Percentiles rank a stretch among this genome's conserved stretches.
Conservation (phyloP, 1,140 invertebrate species). For the Drosophila serrata region DNA sequence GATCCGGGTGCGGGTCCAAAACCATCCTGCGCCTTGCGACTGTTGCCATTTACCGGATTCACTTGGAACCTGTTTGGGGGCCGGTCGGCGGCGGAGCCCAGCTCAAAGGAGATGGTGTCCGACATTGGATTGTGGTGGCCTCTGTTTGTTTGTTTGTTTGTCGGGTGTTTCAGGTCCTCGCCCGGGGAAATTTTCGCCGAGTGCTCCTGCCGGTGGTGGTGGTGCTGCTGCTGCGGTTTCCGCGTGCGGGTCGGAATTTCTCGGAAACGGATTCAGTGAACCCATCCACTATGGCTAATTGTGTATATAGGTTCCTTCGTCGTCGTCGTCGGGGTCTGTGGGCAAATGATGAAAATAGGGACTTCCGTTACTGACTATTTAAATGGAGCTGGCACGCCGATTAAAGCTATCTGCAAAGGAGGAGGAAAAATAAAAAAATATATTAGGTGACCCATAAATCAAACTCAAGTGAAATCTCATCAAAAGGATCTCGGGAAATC, state of each 20-base stretch:
- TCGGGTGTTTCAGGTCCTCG: constrained; percentile 27
- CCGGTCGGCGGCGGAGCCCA: constrained; percentile 77
- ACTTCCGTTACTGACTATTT: constrained; percentile 35
- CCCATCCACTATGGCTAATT: constrained; percentile 59
- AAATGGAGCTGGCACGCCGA: constrained; percentile 7
- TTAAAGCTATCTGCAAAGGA: constrained; percentile 47
- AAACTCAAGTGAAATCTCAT: constrained; percentile 40
- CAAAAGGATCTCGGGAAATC: constrained; percentile 12
- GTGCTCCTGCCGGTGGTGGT: constrained; percentile 46
- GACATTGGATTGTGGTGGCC: constrained; percentile 60
- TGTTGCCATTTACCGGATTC: constrained; percentile 83
- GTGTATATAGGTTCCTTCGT: constrained; percentile 31
- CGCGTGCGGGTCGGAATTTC: constrained; percentile 44
- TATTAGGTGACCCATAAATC: constrained; percentile 33
- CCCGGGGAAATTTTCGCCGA: constrained; percentile 23
- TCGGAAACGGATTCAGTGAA: constrained; percentile 19
- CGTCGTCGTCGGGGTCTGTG: constrained; percentile 20
- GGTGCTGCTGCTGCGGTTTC: constrained; percentile 42
- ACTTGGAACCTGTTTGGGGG: constrained; percentile 84
- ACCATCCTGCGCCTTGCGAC: constrained; percentile 59
- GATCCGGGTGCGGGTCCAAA: constrained; percentile 12
- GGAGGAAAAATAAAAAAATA: constrained; percentile 5
- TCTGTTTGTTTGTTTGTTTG: constrained; percentile 32
- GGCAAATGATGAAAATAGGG: constrained; percentile 16
- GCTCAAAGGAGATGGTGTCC: constrained; percentile 77